phyloP scores from a whole-genome alignment of 2,797 vertebrate genomes.

The Poeciliopsis paucimaculata region DNA sequence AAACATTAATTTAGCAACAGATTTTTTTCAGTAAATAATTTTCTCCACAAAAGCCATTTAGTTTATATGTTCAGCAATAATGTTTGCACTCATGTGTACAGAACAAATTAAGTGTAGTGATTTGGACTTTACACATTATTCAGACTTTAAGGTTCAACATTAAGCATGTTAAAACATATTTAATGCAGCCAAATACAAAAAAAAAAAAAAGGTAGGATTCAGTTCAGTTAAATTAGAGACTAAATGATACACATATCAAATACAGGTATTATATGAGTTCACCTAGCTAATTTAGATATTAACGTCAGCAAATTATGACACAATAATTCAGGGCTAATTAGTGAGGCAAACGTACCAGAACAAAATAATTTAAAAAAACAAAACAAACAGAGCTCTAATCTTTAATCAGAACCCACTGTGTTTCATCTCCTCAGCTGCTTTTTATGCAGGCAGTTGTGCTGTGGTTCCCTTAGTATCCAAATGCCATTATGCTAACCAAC shows the following conservation, averaged over 20 bases:
- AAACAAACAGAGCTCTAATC: background rate
- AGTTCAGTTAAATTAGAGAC: background rate
- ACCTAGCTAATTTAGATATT: background rate
- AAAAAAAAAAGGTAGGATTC: background rate
- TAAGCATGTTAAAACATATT: background rate
- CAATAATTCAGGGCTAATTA: background rate
- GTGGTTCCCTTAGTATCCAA: background rate
- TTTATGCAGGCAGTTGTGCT: background rate
- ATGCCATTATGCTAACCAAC: background rate
- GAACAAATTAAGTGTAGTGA: background rate
- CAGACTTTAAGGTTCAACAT: background rate
- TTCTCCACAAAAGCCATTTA: background rate
- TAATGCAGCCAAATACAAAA: background rate
- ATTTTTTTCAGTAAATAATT: background rate
- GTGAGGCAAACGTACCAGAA: background rate
- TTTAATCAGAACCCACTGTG: background rate
- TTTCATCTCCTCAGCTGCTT: background rate
- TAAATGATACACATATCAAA: background rate
- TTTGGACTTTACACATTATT: background rate
- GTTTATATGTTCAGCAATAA: background rate
- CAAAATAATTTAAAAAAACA: background rate
- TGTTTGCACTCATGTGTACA: background rate
- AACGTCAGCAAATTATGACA: background rate
- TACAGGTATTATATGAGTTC: background rate
- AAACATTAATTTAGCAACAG: background rate